Base-by-base conservation (phyloP, 1,140 invertebrate species). In the Carposina sasakii region DNA sequence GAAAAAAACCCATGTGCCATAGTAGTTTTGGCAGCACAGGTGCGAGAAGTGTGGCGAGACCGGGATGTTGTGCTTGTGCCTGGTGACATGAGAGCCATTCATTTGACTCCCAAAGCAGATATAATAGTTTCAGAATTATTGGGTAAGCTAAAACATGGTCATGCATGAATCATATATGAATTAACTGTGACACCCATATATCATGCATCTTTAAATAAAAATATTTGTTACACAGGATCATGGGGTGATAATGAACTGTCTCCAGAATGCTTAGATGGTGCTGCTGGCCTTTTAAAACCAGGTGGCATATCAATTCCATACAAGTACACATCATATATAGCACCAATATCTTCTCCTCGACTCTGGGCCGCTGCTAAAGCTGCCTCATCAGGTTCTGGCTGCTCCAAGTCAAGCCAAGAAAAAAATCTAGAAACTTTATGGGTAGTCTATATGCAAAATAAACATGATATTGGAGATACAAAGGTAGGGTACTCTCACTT, bases 221-320 rank as follows among this genome's bases (percentile, higher is more conserved):
- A 19, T 3, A 13, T 33, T 20, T 2, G 5, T 37, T 22, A n/a
- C n/a, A n/a, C 28, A 87, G 95, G 98, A 3, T 99, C 98, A 8
- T 99, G 99, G 88, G 97, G 97, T 15, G 98, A 99, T 76, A 99
- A 99, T 83, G 98, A 99, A 87, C 88, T 99, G 1, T 98, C 96
- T 1, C 98, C 98, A 0, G 98, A 99, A 84, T 99, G 98, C 86
- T 87, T 99, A 10, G 97, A 99, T 87, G 97, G 97, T 4, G 96
- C 96, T 10, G 91, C 96, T 63, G 89, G 91, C 31, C 93, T 97
- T 57, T 81, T 99, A 0, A 97, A 95, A 87, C 89, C 91, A 34
- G 91, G 92, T 86, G 97, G 96, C 15, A 93, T 99, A 45, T 97
- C 94, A 70, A 98, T 99, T 79, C 98, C 98, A 3, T 83, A 82